Evolutionary conservation across 2,888 invertebrate genomes (phyloP).

Genomic region (Melanostoma mellinum): DNA sequence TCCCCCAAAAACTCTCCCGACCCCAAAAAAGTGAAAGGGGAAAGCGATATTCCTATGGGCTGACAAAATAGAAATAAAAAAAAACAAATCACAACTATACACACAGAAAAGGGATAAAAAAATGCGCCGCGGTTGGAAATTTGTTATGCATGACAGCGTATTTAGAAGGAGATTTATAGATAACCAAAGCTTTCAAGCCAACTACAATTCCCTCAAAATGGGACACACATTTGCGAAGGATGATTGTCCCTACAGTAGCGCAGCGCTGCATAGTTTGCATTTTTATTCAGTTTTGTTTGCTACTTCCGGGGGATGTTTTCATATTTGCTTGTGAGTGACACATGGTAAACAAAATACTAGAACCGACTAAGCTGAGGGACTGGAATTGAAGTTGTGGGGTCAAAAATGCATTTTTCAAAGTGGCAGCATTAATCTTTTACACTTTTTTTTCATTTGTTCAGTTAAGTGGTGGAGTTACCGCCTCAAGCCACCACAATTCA

Average conservation of each 20-base stretch:
- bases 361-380: conserved; percentile 7
- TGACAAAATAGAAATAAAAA: conserved; percentile 1
- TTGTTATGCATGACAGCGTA: conserved; percentile 65
- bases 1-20: conserved; percentile 9
- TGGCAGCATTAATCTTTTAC: conserved; percentile 65
- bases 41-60: not conserved
- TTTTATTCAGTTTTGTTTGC: conserved; percentile 56
- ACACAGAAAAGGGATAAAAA: conserved; percentile 37
- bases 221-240: not conserved
- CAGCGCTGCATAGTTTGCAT: conserved; percentile 48
- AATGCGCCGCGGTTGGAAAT: conserved; percentile 50
- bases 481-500: conserved; percentile 24
- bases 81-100: conserved; percentile 43
- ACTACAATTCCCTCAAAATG: not conserved
- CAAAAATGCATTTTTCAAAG: conserved; percentile 54
- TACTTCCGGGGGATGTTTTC: conserved; percentile 48
- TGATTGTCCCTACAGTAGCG: not conserved
- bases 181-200: conserved; percentile 25
- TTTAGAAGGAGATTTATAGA: conserved; percentile 61
- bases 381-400: conserved; percentile 13
- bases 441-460: not conserved
- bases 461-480: conserved; percentile 22
- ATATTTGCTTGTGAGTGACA: conserved; percentile 58
- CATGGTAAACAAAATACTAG: conserved; percentile 15
- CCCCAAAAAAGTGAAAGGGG: conserved; percentile 26